Conservation (phyloP, 2,888 invertebrate genomes). For the Chironomus riparius region DNA sequence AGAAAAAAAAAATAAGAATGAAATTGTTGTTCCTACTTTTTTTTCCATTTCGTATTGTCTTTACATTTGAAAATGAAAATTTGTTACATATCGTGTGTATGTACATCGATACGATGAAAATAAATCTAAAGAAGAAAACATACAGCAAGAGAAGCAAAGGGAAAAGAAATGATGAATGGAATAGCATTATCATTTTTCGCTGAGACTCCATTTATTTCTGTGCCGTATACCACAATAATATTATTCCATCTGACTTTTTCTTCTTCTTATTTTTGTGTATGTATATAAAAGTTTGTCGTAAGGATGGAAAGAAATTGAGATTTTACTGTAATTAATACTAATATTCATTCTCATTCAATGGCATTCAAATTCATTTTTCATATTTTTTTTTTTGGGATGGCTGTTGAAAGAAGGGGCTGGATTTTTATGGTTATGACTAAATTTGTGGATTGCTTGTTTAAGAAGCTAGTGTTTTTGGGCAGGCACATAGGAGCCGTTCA, state of each 20-base stretch:
- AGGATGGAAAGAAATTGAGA: background rate
- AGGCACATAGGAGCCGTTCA: too few species aligned
- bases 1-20: too few species aligned
- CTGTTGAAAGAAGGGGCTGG: too few species aligned
- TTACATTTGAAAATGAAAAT: background rate
- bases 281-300: background rate
- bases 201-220: background rate
- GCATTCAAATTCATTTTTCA: conserved; percentile 7
- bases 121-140: too few species aligned
- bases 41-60: too few species aligned
- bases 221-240: background rate
- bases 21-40: background rate
- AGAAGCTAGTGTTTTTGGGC: too few species aligned
- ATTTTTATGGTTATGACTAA: too few species aligned
- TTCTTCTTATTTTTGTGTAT: too few species aligned
- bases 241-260: background rate
- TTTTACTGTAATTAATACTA: conserved; percentile 4
- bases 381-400: background rate
- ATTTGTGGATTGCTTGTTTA: background rate
- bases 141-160: background rate
- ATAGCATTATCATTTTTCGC: conserved; percentile 4
- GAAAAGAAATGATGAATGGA: conserved; percentile 6
- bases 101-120: too few species aligned
- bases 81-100: background rate
- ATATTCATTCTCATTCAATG: background rate